A percentile compares a stretch with the other conserved stretches of the same genome.
Evolutionary conservation across 2,888 invertebrate species (phyloP).

Genomic region (Penaeus monodon): DNA sequence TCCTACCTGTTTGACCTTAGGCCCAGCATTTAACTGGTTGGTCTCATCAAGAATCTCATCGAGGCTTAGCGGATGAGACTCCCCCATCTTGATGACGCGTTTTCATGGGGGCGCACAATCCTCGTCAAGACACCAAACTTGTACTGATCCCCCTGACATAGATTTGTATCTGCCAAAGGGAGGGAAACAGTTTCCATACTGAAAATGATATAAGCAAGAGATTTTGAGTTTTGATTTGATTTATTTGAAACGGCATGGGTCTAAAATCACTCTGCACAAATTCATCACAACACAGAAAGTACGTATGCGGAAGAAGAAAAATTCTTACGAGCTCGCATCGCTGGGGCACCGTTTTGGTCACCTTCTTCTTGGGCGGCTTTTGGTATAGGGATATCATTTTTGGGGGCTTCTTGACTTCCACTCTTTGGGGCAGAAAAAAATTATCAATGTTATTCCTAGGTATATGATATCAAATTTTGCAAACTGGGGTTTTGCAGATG

Average conservation of each 20-base stretch:
- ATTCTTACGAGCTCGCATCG: constrained; percentile 13
- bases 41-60: constrained; percentile 97
- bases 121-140: constrained; percentile 94
- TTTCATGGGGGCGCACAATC: constrained; percentile 95
- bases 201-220: background rate
- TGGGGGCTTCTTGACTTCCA: constrained; percentile 65
- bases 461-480: too few relatives aligned
- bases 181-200: constrained; percentile 55
- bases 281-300: background rate
- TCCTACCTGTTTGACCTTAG: constrained; percentile 76
- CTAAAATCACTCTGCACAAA: background rate
- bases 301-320: background rate
- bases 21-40: constrained; percentile 91
- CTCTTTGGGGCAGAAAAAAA: constrained; percentile 32
- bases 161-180: constrained; percentile 82
- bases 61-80: constrained; percentile 86
- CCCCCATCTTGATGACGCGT: constrained; percentile 92
- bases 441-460: background rate
- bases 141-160: constrained; percentile 89
- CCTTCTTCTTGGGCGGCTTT: constrained; percentile 67
- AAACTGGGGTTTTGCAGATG: too few relatives aligned
- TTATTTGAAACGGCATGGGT: background rate
- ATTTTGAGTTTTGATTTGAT: background rate
- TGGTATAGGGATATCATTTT: constrained; percentile 32
- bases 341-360: constrained; percentile 65